These are phyloP conservation scores for Acromyrmex charruanus DNA, from an alignment of 1,140 invertebrate genomes.

Conservation along the genomic window DNA sequence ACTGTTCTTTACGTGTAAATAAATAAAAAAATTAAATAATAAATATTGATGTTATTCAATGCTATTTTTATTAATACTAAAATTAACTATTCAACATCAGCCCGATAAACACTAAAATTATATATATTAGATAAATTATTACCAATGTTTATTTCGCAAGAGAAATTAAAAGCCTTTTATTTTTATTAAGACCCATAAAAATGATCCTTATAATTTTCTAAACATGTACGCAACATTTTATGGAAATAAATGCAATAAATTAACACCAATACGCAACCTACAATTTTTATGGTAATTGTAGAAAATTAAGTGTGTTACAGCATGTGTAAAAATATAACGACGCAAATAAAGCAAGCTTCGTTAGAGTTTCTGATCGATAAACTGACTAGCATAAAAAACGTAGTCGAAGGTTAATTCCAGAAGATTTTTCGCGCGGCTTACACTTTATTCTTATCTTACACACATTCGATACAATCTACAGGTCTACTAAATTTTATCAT, in stretches of 20 bases:
- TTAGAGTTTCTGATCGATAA: constrained; percentile 46
- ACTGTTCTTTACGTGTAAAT: too few species aligned
- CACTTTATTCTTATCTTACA: constrained; percentile 27
- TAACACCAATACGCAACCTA: neutral
- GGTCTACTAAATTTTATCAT: neutral
- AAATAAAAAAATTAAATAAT: too few species aligned
- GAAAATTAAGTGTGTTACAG: constrained; percentile 38
- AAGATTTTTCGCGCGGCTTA: constrained; percentile 35
- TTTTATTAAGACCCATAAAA: neutral
- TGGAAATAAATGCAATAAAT: constrained; percentile 7
- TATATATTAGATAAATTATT: neutral
- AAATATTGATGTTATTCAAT: too few species aligned
- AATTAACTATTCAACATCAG: too few species aligned
- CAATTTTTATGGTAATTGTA: neutral
- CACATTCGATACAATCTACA: neutral
- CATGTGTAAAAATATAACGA: constrained; percentile 49
- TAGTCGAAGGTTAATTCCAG: constrained; percentile 60
- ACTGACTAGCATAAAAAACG: constrained; percentile 29
- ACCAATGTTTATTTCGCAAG: neutral
- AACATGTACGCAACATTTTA: neutral
- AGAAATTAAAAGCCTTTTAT: neutral
- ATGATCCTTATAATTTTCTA: neutral
- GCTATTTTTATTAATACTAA: too few species aligned
- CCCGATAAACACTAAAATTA: neutral
- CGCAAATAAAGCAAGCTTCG: constrained; percentile 31